A percentile compares a stretch with the other conserved stretches of the same genome.
These are phyloP conservation scores for Xylocampa areola DNA, from an alignment of 2,888 invertebrate genomes.

Conservation along the genomic window DNA sequence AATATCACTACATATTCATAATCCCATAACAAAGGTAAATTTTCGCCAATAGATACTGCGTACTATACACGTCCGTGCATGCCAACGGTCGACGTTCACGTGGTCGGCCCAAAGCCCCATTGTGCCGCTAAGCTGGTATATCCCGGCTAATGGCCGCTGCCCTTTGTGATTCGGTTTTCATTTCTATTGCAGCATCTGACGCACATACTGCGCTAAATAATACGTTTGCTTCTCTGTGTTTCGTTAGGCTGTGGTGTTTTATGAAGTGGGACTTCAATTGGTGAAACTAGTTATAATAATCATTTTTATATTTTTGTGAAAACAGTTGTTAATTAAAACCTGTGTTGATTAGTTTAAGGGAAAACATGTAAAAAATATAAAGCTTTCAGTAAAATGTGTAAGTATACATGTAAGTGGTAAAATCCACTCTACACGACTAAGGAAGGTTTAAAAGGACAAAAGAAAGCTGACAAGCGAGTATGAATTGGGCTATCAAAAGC, in stretches of 20 bases:
- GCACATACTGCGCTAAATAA: constrained; percentile 46
- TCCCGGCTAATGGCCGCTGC: constrained; percentile 67
- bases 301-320: too few species aligned
- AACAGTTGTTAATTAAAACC: too few species aligned
- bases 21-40: constrained; percentile 43
- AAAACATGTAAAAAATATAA: too few species aligned
- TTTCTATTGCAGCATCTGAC: constrained; percentile 51
- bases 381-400: too few species aligned
- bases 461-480: too few species aligned
- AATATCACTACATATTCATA: constrained; percentile 17
- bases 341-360: too few species aligned
- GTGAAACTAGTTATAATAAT: neutral
- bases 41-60: constrained; percentile 23
- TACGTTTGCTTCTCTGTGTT: constrained; percentile 19
- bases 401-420: too few species aligned
- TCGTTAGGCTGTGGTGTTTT: constrained; percentile 17
- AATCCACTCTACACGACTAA: too few species aligned
- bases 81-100: constrained; percentile 32
- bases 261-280: constrained; percentile 4
- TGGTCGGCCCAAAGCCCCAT: constrained; percentile 58
- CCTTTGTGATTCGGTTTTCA: constrained; percentile 58
- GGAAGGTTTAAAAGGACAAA: too few species aligned
- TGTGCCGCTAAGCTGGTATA: constrained; percentile 67
- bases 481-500: too few species aligned
- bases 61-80: constrained; percentile 23